phyloP scores from a whole-genome alignment of 2,113 vertebrate genomes.

The Rhinopomastus cyanomelas region DNA sequence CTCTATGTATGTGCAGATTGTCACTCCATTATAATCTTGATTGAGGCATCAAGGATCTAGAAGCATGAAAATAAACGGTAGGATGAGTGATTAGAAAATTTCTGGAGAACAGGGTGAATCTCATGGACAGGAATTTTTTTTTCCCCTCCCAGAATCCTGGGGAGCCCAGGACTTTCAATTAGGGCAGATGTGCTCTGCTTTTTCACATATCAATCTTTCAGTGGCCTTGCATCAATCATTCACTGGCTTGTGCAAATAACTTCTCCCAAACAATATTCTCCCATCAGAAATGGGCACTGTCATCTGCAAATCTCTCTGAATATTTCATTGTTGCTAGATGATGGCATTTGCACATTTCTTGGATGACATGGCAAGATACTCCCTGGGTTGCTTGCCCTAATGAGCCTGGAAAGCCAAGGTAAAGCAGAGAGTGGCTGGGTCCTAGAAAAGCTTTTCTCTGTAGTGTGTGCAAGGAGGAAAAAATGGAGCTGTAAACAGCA shows the following conservation, averaged over 20 bases:
- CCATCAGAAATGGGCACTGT: neutral
- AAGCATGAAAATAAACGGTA: neutral
- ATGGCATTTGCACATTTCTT: neutral
- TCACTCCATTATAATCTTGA: neutral
- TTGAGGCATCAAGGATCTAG: neutral
- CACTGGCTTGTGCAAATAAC: constrained; percentile 47
- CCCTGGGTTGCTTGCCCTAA: neutral
- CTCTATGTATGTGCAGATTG: neutral
- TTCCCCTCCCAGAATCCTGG: constrained; percentile 14
- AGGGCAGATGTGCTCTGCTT: constrained; percentile 28
- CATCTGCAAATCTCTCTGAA: constrained; percentile 41
- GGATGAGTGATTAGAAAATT: constrained; percentile 33
- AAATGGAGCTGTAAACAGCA: neutral
- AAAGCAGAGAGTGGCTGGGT: neutral
- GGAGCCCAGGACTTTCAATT: constrained; percentile 11
- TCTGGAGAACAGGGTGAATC: constrained; percentile 11
- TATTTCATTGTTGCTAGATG: constrained; percentile 58
- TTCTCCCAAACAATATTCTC: constrained; percentile 53
- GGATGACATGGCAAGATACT: constrained; percentile 16
- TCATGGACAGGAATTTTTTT: constrained; percentile 7
- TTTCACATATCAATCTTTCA: constrained; percentile 71
- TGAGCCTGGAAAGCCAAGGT: neutral
- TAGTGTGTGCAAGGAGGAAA: neutral
- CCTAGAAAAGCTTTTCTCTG: constrained; percentile 6
- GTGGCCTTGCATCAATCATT: constrained; percentile 68